These are phyloP conservation scores for Panthera leo DNA, from an alignment of 2,113 vertebrate species.

Conservation along the genomic window DNA sequence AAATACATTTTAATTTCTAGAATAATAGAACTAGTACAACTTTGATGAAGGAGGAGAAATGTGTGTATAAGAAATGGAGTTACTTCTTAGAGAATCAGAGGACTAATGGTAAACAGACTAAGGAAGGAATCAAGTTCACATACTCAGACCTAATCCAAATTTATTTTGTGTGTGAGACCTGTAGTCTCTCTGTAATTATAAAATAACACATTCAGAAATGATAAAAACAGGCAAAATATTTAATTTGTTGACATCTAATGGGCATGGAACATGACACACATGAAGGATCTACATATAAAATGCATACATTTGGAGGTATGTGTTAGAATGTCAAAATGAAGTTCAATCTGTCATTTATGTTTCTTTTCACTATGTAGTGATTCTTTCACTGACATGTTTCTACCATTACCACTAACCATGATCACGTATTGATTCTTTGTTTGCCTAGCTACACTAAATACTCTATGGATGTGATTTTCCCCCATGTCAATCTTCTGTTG, in stretches of 20 bases:
- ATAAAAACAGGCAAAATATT: not conserved
- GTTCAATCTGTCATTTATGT: not conserved
- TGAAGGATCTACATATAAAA: not conserved
- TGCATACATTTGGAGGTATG: not conserved
- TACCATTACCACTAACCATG: not conserved
- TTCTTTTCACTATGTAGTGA: not conserved
- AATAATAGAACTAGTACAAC: too few species aligned
- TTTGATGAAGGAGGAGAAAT: too few species aligned
- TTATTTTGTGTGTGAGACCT: not conserved
- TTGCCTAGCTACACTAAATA: not conserved
- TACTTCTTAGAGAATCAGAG: too few species aligned
- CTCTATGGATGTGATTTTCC: not conserved
- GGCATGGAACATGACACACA: not conserved
- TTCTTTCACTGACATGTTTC: not conserved
- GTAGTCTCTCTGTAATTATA: not conserved
- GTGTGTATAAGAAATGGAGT: too few species aligned
- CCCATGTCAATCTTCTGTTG: not conserved
- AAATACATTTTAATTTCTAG: too few species aligned
- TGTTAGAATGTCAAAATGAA: not conserved
- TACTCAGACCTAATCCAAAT: not conserved
- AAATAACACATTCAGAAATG: not conserved
- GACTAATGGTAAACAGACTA: too few species aligned
- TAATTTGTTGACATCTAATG: not conserved
- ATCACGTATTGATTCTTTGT: not conserved
- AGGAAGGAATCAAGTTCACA: not conserved